Percentiles rank a stretch among this genome's conserved stretches.
Conservation (phyloP, 2,797 vertebrate species). For the Ispidina picta region DNA sequence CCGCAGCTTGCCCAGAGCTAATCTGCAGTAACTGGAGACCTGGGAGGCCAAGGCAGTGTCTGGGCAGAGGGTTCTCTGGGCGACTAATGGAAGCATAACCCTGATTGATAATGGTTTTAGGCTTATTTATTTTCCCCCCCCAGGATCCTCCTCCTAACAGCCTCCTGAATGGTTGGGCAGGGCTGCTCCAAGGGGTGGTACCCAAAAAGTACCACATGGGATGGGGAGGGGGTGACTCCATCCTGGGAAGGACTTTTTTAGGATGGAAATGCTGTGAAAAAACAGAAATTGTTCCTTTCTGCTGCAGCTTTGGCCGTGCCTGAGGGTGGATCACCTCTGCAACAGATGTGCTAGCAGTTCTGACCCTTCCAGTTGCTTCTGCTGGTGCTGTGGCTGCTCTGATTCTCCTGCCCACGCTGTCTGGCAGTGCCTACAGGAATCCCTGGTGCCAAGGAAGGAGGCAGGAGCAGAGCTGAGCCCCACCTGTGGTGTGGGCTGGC, state of each 20-base stretch:
- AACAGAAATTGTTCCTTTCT: background rate
- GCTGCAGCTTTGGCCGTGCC: background rate
- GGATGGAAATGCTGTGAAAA: background rate
- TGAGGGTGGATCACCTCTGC: background rate
- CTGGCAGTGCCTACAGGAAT: background rate
- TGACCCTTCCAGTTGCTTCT: background rate
- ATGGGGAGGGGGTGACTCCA: too few species aligned
- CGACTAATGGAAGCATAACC: constrained; percentile 55
- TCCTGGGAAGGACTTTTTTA: background rate
- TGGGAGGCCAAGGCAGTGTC: background rate
- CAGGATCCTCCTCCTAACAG: background rate
- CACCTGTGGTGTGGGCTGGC: background rate
- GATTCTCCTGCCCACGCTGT: accelerated
- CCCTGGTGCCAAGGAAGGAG: background rate
- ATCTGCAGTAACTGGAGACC: constrained; percentile 6
- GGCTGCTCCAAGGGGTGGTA: background rate
- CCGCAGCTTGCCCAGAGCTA: constrained; percentile 34
- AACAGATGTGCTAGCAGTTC: accelerated
- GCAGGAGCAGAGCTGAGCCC: background rate
- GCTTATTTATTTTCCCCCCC: constrained; percentile 21
- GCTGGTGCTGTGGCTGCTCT: background rate
- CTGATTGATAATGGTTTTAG: constrained; percentile 42
- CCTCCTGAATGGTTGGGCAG: background rate
- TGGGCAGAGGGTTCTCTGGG: constrained; percentile 27
- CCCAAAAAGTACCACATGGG: background rate